phyloP scores from a whole-genome alignment of 1,140 invertebrate species.

The Sitophilus oryzae region DNA sequence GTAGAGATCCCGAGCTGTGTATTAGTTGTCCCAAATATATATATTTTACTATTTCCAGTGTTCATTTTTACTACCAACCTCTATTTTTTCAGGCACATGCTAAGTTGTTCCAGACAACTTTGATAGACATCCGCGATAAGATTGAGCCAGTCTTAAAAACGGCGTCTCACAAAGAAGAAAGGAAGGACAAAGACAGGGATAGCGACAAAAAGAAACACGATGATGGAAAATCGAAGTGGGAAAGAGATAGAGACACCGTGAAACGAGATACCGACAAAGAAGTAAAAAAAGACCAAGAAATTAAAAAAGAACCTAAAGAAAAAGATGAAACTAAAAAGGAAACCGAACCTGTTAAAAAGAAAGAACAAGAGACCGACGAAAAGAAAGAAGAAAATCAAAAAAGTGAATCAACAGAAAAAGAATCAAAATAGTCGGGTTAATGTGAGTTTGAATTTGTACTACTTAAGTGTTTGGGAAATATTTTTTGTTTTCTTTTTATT shows the following conservation, averaged over 20 bases:
- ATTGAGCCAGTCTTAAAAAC: slow-evolving; percentile 45
- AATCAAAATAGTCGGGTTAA: no score
- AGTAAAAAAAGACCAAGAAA: slow-evolving; percentile 13
- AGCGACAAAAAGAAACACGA: slow-evolving; percentile 35
- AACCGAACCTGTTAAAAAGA: neutral
- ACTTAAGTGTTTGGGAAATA: no score
- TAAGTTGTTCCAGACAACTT: slow-evolving; percentile 63
- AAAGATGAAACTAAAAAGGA: slow-evolving; percentile 17
- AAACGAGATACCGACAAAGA: slow-evolving; percentile 18
- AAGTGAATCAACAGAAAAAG: no score
- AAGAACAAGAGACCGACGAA: neutral
- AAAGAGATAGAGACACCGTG: slow-evolving; percentile 29
- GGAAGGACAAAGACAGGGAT: slow-evolving; percentile 34
- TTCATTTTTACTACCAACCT: neutral
- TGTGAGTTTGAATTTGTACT: no score
- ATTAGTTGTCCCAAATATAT: no score
- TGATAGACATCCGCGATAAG: slow-evolving; percentile 61
- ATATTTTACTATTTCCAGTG: no score
- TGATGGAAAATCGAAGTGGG: slow-evolving; percentile 37
- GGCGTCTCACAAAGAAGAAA: slow-evolving; percentile 28
- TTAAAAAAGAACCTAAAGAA: slow-evolving; percentile 19
- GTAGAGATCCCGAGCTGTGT: no score
- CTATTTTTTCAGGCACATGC: slow-evolving; percentile 55
- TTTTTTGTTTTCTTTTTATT: no score
- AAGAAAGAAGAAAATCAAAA: no score